These are phyloP conservation scores for Pseudopipra pipra DNA, from an alignment of 2,113 vertebrate genomes.

Conservation along the genomic window DNA sequence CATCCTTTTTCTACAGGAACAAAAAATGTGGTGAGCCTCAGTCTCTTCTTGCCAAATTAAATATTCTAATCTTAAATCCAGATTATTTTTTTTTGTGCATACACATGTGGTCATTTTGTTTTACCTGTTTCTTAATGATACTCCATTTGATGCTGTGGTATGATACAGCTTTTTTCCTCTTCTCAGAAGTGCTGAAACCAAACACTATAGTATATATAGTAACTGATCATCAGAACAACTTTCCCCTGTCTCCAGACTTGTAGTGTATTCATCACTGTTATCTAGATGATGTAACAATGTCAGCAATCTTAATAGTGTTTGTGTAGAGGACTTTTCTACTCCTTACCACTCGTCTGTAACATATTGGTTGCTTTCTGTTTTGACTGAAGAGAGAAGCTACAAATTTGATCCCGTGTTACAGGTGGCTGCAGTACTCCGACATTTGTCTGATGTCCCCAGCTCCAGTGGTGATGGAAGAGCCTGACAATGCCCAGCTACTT, in stretches of 20 bases:
- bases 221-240: not conserved
- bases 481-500: not conserved
- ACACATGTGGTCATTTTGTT: not conserved
- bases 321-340: not conserved
- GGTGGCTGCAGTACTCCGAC: too few relatives aligned
- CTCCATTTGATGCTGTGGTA: not conserved
- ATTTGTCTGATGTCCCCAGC: accelerated
- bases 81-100: not conserved
- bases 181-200: not conserved
- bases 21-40: not conserved
- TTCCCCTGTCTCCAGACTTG: not conserved
- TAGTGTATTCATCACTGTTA: not conserved
- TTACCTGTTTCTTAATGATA: not conserved
- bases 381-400: not conserved
- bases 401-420: not conserved
- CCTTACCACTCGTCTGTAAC: not conserved
- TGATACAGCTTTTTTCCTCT: not conserved
- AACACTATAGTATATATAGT: not conserved
- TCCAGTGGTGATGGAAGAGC: not conserved
- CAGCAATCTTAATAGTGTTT: not conserved
- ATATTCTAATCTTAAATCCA: not conserved
- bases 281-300: not conserved
- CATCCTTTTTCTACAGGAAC: not conserved
- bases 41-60: not conserved
- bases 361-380: not conserved